A percentile compares a stretch with the other conserved stretches of the same genome.
These are phyloP conservation scores for Chlorops oryzae DNA, from an alignment of 1,140 invertebrate species.

Conservation along the genomic window DNA sequence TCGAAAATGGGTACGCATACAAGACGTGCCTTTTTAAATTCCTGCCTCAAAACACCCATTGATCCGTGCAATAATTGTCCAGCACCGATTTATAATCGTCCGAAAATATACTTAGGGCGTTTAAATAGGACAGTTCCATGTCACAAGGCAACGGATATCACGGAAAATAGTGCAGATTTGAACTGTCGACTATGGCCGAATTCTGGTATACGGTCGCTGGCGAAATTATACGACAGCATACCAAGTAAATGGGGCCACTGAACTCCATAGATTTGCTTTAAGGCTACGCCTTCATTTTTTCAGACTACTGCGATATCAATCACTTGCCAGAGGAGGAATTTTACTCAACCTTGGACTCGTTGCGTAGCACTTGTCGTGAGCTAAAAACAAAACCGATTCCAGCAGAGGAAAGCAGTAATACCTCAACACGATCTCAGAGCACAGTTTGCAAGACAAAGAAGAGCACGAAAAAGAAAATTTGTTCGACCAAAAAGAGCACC, in stretches of 20 bases:
- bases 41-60: slow-evolving; percentile 40
- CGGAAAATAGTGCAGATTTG: background rate
- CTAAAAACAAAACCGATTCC: slow-evolving; percentile 22
- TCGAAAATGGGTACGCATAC: slow-evolving; percentile 15
- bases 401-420: slow-evolving; percentile 19
- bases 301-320: slow-evolving; percentile 44
- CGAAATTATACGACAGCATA: slow-evolving; percentile 46
- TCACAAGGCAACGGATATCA: too few species aligned
- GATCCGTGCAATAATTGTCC: slow-evolving; percentile 46
- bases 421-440: too few species aligned
- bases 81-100: slow-evolving; percentile 41
- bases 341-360: slow-evolving; percentile 33
- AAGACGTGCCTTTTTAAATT: slow-evolving; percentile 26
- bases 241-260: too few species aligned
- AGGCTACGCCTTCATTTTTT: background rate
- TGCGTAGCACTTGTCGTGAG: slow-evolving; percentile 36
- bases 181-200: slow-evolving; percentile 10
- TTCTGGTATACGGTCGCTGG: slow-evolving; percentile 33
- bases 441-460: too few species aligned
- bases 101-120: slow-evolving; percentile 33
- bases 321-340: slow-evolving; percentile 42
- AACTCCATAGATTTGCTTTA: background rate
- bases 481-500: too few species aligned
- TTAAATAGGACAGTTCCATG: background rate
- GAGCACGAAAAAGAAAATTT: too few species aligned